phyloP scores from a whole-genome alignment of 2,797 vertebrate species.

The Protonibea diacanthus region DNA sequence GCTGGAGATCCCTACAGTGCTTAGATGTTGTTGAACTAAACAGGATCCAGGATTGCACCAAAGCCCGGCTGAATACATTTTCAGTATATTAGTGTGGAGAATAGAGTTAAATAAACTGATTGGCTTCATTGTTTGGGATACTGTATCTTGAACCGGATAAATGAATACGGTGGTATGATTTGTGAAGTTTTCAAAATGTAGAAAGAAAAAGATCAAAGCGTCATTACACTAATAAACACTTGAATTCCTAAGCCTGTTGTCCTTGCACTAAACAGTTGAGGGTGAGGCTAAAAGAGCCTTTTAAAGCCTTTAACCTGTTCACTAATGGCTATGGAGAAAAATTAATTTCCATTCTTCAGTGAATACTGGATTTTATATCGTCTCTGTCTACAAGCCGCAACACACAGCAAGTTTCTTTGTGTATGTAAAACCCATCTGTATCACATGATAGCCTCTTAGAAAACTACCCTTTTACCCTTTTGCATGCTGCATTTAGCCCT shows the following conservation, averaged over 20 bases:
- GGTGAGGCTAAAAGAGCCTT: neutral
- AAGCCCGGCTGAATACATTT: neutral
- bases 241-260: constrained; percentile 16
- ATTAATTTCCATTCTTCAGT: neutral
- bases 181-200: constrained; percentile 8
- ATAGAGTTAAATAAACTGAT: constrained; percentile 4
- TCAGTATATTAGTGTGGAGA: neutral
- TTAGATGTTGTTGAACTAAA: neutral
- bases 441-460: constrained; percentile 1
- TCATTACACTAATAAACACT: constrained; percentile 1
- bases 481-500: neutral
- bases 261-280: constrained; percentile 13
- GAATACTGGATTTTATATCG: neutral
- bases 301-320: neutral
- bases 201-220: neutral
- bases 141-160: neutral
- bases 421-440: constrained; percentile 3
- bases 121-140: neutral
- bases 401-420: neutral
- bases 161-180: neutral
- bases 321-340: neutral
- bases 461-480: neutral
- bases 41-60: neutral
- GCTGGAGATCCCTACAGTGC: neutral
- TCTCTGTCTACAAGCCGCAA: neutral